These are phyloP conservation scores for Lontra canadensis DNA, from an alignment of 2,113 vertebrate species.

Conservation along the genomic window DNA sequence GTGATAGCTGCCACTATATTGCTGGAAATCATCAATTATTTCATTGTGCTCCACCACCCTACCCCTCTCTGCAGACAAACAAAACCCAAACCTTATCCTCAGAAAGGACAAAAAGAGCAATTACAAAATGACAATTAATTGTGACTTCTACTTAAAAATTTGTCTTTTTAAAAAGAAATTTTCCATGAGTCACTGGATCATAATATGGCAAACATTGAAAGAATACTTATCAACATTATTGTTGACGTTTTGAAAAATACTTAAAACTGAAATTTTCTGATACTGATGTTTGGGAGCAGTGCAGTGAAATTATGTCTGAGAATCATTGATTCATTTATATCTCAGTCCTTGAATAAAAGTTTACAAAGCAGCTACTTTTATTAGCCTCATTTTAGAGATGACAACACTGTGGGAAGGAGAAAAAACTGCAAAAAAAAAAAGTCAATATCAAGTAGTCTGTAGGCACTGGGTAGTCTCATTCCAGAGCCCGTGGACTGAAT, in stretches of 20 bases:
- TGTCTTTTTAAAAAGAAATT: not conserved
- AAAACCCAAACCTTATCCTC: not conserved
- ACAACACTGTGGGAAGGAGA: not conserved
- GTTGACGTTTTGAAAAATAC: not conserved
- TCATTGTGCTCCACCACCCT: no score
- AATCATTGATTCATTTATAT: not conserved
- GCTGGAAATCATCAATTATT: not conserved
- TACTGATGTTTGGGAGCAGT: not conserved
- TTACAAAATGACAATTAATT: not conserved
- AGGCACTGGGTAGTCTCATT: not conserved
- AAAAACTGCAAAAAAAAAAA: no score
- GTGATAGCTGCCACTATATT: not conserved
- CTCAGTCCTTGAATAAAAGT: not conserved
- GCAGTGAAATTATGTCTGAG: not conserved
- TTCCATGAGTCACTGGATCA: not conserved
- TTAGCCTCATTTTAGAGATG: not conserved
- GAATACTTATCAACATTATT: not conserved
- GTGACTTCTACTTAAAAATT: not conserved
- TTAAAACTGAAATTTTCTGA: not conserved
- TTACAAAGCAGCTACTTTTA: not conserved
- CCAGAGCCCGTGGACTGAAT: not conserved
- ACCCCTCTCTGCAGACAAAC: rapidly evolving
- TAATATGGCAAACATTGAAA: not conserved
- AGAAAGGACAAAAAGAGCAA: not conserved
- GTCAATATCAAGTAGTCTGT: rapidly evolving